Percentiles rank a stretch among this genome's conserved stretches.
Conservation (phyloP, 2,113 vertebrate species). For the Labeo rohita region DNA sequence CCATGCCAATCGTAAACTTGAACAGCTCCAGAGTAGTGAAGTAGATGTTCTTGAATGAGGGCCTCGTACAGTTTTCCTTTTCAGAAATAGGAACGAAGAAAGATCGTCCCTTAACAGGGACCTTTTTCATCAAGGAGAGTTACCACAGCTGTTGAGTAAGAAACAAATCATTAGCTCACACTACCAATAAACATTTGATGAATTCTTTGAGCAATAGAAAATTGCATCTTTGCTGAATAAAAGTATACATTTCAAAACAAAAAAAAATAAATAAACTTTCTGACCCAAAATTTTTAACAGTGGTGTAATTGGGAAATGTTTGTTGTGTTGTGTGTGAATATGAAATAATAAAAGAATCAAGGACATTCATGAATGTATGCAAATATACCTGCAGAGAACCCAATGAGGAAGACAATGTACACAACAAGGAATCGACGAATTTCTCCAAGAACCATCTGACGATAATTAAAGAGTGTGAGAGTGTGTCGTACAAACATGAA, state of each 20-base stretch:
- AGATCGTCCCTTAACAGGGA: no score
- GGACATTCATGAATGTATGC: background rate
- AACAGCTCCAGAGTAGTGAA: slow-evolving; percentile 92
- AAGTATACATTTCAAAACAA: background rate
- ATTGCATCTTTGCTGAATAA: background rate
- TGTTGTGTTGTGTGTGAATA: background rate
- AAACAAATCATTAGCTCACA: background rate
- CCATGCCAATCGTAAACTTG: slow-evolving; percentile 99
- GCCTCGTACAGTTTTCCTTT: slow-evolving; percentile 49
- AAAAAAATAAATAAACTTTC: background rate
- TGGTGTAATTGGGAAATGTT: background rate
- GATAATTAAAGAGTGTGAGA: slow-evolving; percentile 9
- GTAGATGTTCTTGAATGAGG: slow-evolving; percentile 80
- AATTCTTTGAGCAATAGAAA: no score
- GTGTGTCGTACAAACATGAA: background rate
- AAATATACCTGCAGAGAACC: slow-evolving; percentile 91
- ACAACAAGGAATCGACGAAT: slow-evolving; percentile 91
- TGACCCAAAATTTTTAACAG: background rate
- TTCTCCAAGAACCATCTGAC: slow-evolving; percentile 90
- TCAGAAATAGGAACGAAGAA: background rate
- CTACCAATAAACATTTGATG: background rate
- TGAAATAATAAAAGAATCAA: background rate
- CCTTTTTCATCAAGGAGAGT: slow-evolving; percentile 78
- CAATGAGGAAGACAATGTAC: slow-evolving; percentile 92
- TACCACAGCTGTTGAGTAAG: slow-evolving; percentile 83